A percentile compares a stretch with the other conserved stretches of the same genome.
Conservation (phyloP, 2,888 invertebrate genomes). For the Antheraea assamensis region DNA sequence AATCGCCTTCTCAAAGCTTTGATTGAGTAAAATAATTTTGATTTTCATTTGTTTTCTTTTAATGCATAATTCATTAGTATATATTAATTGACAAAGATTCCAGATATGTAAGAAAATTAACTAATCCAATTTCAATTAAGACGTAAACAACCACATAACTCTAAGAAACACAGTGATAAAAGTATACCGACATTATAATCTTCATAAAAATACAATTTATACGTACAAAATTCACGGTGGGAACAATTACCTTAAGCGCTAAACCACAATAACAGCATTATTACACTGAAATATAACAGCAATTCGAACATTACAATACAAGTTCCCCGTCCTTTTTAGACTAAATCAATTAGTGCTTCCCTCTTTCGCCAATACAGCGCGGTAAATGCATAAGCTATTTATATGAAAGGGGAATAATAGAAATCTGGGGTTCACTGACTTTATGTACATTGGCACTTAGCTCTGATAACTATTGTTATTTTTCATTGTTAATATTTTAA, state of each 20-base stretch:
- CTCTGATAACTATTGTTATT: constrained; percentile 2
- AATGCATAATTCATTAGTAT: too few species aligned
- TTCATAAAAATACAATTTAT: too few species aligned
- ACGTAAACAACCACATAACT: background rate
- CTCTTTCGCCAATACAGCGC: background rate
- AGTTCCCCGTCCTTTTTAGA: background rate
- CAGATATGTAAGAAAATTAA: too few species aligned
- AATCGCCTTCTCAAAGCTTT: too few species aligned
- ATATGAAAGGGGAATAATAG: background rate
- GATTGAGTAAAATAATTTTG: too few species aligned
- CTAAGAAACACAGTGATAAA: too few species aligned
- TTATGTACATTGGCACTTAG: background rate
- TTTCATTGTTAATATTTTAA: constrained; percentile 3
- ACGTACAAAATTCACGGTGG: too few species aligned
- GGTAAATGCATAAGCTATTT: background rate
- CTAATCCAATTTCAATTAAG: background rate
- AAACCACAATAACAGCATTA: background rate
- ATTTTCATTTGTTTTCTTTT: too few species aligned
- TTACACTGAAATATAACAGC: background rate
- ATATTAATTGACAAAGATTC: too few species aligned
- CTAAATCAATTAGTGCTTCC: background rate
- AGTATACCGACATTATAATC: too few species aligned
- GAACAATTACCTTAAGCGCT: background rate
- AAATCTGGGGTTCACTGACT: constrained; percentile 2
- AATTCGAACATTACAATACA: background rate